Evolutionary conservation across 53 echinoderm and acorn worm genomes (phyloP), one percentile per base, ranked within the genome.

Genomic region (Henricia sp.): DNA sequence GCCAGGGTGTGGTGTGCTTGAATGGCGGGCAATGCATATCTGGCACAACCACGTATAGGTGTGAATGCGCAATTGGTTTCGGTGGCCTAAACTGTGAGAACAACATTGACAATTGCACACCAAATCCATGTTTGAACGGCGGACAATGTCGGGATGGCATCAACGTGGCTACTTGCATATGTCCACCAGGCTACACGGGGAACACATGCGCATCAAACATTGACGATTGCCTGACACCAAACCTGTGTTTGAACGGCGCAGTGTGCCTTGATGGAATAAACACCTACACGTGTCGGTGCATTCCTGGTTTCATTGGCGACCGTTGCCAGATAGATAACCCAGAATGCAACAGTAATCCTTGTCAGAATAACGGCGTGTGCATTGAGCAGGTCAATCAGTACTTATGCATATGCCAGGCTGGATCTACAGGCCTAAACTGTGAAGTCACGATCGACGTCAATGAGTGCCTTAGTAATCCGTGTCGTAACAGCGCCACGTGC

Each of bases 401-500:
- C 82, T 24, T 67, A n/a, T 90, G 90, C 39, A 60, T 71, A 19
- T 90, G 90, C 41, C 59, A 70, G 16, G 52, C 67, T 17, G 90
- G 90, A 2, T 90, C 38, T 41, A 50, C 50, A 6, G 90, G 86
- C 25, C 20, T 23, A 6, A 52, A 46, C 30, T 86, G 86, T 27
- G 26, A 65, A 39, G 64, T 27, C 16, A 11, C 4, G 6, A 35
- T 64, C 29, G 36, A 68, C 67, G 26, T 91, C 13, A 88, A 99
- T 65, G 99, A 92, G 39, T 99, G 99, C 70, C 28, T 26, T 5
- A 92, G 83, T 44, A 55, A 25, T 14, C 92, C 99, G 1, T 99
- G 99, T 77, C 72, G 80, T 40, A 94, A 96, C 42, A 90, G 93
- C 33, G 96, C 89, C 25, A 17, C 75, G 0, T 96, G 96, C 60